These are phyloP conservation scores for Steinernema feltiae DNA, from an alignment of 1,140 invertebrate genomes.

Conservation along the genomic window DNA sequence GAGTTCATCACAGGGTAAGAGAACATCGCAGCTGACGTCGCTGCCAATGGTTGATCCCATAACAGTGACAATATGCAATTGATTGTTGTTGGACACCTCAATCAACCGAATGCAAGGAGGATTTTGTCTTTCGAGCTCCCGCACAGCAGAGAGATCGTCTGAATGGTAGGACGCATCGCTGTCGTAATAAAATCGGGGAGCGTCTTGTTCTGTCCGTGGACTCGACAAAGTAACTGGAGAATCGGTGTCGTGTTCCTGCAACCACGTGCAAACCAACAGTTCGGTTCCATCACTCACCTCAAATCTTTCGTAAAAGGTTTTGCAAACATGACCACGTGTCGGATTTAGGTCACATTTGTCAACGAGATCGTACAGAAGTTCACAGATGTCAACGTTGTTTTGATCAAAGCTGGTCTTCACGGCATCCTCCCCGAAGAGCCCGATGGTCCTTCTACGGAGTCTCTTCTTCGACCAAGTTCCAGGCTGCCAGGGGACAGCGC, in stretches of 20 bases:
- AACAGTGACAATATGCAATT: slow-evolving; percentile 30
- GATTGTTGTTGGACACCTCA: slow-evolving; percentile 9
- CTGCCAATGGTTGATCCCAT: slow-evolving; percentile 25
- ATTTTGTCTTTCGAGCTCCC: neutral
- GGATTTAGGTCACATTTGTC: neutral
- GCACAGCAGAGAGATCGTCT: slow-evolving; percentile 14
- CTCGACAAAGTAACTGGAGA: neutral
- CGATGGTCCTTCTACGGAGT: neutral
- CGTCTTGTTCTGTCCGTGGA: neutral
- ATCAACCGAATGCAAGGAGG: slow-evolving; percentile 30
- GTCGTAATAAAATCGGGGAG: neutral
- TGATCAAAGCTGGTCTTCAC: neutral
- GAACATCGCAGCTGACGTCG: slow-evolving; percentile 21
- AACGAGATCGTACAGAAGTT: neutral
- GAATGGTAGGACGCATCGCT: slow-evolving; percentile 19
- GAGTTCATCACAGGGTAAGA: neutral
- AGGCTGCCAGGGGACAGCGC: neutral
- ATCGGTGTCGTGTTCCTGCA: neutral
- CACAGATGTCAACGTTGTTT: neutral
- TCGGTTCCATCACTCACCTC: neutral
- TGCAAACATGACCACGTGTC: neutral
- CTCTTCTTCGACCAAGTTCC: neutral
- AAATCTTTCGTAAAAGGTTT: neutral
- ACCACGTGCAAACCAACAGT: neutral
- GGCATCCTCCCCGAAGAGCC: neutral